Percentiles rank a stretch among this genome's conserved stretches.
Conservation (phyloP, 2,113 vertebrate species). For the Pipra filicauda region DNA sequence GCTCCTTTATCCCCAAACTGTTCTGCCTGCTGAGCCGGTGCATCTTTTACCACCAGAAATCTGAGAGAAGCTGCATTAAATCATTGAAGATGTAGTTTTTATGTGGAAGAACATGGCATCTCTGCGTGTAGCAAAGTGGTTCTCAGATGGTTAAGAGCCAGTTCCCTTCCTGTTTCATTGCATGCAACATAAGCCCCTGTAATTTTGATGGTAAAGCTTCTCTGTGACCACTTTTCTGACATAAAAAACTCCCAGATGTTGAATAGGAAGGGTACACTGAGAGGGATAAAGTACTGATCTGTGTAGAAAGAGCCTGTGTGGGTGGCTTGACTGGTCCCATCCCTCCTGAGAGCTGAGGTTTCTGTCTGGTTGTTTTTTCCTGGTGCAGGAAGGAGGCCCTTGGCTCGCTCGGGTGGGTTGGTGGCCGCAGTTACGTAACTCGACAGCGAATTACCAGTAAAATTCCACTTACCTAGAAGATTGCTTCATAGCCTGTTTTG, state of each 20-base stretch:
- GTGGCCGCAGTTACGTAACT: background rate
- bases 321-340: background rate
- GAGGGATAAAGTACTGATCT: background rate
- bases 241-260: background rate
- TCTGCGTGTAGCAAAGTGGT: background rate
- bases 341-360: background rate
- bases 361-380: background rate
- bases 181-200: background rate
- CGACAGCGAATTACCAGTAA: background rate
- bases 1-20: background rate
- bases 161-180: background rate
- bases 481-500: background rate
- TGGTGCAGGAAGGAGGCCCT: background rate
- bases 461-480: background rate
- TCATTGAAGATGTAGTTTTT: background rate
- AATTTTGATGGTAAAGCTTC: background rate
- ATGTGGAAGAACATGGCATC: background rate
- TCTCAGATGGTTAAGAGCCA: background rate
- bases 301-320: background rate
- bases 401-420: background rate
- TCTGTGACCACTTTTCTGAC: background rate
- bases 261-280: background rate
- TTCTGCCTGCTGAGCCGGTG: background rate
- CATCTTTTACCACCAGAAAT: background rate
- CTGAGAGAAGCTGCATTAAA: background rate